These are phyloP conservation scores for Aix galericulata DNA, from an alignment of 2,113 vertebrate genomes.

Conservation along the genomic window DNA sequence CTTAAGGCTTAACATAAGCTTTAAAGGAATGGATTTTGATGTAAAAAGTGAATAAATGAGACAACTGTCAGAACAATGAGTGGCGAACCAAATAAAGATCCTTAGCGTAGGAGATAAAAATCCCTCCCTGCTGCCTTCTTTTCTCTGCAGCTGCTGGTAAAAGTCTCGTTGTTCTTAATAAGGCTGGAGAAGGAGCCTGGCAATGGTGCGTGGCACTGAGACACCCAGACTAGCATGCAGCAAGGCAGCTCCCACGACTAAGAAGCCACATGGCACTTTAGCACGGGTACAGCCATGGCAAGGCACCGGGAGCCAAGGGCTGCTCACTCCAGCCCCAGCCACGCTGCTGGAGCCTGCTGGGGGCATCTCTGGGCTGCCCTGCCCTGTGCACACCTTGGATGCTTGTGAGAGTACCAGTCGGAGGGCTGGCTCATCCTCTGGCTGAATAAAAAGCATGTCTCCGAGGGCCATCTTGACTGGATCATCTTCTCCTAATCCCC, in stretches of 20 bases:
- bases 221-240: background rate
- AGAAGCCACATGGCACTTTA: background rate
- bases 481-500: conserved; percentile 8
- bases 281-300: background rate
- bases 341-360: background rate
- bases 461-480: background rate
- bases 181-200: conserved; percentile 10
- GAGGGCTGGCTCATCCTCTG: background rate
- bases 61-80: conserved; percentile 63
- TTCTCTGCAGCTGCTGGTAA: conserved; percentile 19
- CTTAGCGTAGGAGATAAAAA: background rate
- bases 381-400: background rate
- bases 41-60: conserved; percentile 67
- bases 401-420: background rate
- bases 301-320: background rate
- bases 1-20: conserved; percentile 53
- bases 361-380: background rate
- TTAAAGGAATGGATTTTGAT: conserved; percentile 55
- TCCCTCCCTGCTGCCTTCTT: conserved; percentile 12
- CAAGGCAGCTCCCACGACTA: background rate
- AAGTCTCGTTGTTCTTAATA: background rate
- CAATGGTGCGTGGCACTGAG: background rate
- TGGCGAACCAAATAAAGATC: conserved; percentile 33
- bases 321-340: background rate
- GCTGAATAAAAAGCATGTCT: background rate